Evolutionary conservation across 2,797 vertebrate genomes (phyloP).

Genomic region (Rallus crepitans): DNA sequence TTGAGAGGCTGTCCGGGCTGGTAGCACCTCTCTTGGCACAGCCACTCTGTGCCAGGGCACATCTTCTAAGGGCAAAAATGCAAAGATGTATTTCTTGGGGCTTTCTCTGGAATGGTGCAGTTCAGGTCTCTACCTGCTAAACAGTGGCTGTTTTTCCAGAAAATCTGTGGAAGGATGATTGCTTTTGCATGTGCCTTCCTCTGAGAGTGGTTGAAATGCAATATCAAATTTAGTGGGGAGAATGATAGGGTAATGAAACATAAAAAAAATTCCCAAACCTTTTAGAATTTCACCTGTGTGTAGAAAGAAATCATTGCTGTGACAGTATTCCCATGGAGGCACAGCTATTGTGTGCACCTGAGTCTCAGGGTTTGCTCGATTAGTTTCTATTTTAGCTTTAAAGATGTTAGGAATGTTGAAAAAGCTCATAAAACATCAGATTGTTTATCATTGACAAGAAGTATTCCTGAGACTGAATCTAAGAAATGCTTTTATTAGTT

Average conservation of each 20-base stretch:
- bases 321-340: neutral
- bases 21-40: too few species aligned
- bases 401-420: neutral
- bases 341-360: rapidly evolving
- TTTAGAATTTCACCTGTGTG: neutral
- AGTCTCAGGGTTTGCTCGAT: neutral
- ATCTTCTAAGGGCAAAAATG: neutral
- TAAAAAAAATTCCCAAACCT: too few species aligned
- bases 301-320: neutral
- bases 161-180: neutral
- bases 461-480: neutral
- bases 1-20: rapidly evolving
- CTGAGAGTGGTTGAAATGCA: neutral
- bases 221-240: neutral
- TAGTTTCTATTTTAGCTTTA: neutral
- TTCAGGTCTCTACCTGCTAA: neutral
- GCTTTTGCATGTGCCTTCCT: neutral
- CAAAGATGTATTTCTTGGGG: neutral
- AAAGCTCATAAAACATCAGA: neutral
- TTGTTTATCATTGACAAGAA: neutral
- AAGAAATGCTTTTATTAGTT: neutral
- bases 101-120: neutral
- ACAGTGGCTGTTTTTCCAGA: neutral
- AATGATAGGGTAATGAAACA: neutral
- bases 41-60: neutral